Evolutionary conservation across 1,140 invertebrate genomes (phyloP).

Genomic region (Mactra quadrangularis): DNA sequence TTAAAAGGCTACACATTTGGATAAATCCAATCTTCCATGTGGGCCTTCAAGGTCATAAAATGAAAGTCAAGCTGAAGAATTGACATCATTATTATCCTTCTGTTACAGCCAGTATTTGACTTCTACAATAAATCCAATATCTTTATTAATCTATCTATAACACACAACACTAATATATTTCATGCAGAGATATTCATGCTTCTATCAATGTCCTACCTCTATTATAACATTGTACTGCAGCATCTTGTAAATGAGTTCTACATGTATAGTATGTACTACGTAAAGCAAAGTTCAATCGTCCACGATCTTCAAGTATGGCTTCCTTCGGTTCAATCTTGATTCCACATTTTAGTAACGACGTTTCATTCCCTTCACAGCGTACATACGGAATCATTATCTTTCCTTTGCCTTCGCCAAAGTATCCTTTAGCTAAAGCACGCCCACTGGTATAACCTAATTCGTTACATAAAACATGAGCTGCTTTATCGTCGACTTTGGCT

Average conservation of each 20-base stretch:
- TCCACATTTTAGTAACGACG: constrained; percentile 54
- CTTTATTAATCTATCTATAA: no score
- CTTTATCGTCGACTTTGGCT: constrained; percentile 48
- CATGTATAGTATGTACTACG: constrained; percentile 51
- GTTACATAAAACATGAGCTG: constrained; percentile 38
- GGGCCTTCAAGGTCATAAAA: no score
- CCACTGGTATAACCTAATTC: constrained; percentile 45
- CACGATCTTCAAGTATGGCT: constrained; percentile 21
- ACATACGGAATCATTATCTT: constrained; percentile 58
- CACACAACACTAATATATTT: no score
- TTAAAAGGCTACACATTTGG: no score
- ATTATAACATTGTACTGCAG: constrained; percentile 54
- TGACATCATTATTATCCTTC: no score
- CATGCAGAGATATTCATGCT: neutral
- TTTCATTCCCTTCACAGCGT: constrained; percentile 59
- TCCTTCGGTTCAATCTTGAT: constrained; percentile 45
- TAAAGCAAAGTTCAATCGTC: constrained; percentile 33
- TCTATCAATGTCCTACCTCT: constrained; percentile 18
- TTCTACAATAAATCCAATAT: no score
- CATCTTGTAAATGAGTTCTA: constrained; percentile 51
- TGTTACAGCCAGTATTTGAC: no score
- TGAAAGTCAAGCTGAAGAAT: no score
- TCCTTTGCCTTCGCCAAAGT: constrained; percentile 57
- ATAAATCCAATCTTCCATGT: no score
- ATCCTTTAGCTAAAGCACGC: constrained; percentile 14